Base-by-base conservation (phyloP, 2,888 invertebrate species). In the Trichogramma evanescens region DNA sequence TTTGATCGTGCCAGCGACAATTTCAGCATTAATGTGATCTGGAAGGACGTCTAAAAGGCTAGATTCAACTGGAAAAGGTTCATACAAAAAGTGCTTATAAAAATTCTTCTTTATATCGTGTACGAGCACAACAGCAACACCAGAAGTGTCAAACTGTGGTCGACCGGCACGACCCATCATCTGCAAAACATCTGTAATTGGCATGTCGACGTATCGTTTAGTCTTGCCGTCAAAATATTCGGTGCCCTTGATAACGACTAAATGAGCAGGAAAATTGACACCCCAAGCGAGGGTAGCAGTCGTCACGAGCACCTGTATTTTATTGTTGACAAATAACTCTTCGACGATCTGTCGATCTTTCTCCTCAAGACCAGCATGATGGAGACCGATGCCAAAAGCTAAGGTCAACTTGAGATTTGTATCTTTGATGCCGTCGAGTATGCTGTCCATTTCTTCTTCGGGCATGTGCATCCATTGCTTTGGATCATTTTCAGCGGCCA, bases 81-180 rank as follows among this genome's bases (percentile, higher is more conserved):
- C 97, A 78, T 99, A 98, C 0, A 99, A 81, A 81, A 99, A 99
- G 77, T 96, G 96, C 76, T 96, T 96, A 81, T 99, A 99, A 81
- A 98, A 99, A 76, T 93, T 93, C 79, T 99, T 99, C 80, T 98
- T 98, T 52, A 92, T 86, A 71, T 99, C 98, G 72, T 99, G 98
- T 0, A 99, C 91, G 66, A 92, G 80, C 2, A 93, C 90, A 5
- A 91, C 90, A 0, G 92, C 92, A 1, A 92, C 88, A 0, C 93
- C 99, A 69, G 91, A 89, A 70, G 91, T 90, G 79, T 98, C 99
- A 74, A 89, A 99, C 81, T 99, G 93, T 0, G 99, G 99, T 57
- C 99, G 83, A 0, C 99, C 99, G 60, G 99, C 99, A 59, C 99
- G 84, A 2, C 99, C 99, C 90, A 99, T 98, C 99, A 99, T 99